Evolutionary conservation across 2,797 vertebrate genomes (phyloP).

Genomic region (Falco peregrinus): DNA sequence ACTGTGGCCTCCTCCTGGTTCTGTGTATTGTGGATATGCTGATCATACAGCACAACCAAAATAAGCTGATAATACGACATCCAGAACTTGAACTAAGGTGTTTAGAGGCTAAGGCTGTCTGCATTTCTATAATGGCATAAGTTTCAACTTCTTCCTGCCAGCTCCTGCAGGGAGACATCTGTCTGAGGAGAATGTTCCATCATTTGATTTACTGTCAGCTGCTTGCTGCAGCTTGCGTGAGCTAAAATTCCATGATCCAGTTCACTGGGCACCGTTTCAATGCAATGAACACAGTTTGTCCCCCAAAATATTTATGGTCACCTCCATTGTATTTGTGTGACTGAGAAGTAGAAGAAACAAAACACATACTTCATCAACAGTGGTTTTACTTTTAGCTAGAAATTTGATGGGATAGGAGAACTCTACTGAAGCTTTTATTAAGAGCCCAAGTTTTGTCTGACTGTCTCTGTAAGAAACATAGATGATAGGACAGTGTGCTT

Average conservation of each 20-base stretch:
- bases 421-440: not conserved
- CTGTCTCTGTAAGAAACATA: accelerated
- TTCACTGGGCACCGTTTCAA: not conserved
- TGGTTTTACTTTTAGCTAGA: not conserved
- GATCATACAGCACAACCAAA: not conserved
- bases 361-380: not conserved
- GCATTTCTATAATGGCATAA: not conserved
- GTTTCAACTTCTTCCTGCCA: not conserved
- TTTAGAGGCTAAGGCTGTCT: not conserved
- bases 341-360: not conserved
- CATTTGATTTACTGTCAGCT: not conserved
- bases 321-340: not conserved
- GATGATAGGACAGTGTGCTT: not conserved
- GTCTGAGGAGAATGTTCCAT: not conserved
- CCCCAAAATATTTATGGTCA: not conserved
- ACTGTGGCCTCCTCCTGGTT: not conserved
- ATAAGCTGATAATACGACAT: not conserved
- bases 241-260: not conserved
- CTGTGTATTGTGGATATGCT: not conserved
- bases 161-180: not conserved
- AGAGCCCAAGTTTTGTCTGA: not conserved
- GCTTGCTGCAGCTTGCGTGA: not conserved
- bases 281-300: not conserved
- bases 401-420: not conserved
- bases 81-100: not conserved